Evolutionary conservation across 1,140 invertebrate species (phyloP).

Genomic region (Spodoptera litura): DNA sequence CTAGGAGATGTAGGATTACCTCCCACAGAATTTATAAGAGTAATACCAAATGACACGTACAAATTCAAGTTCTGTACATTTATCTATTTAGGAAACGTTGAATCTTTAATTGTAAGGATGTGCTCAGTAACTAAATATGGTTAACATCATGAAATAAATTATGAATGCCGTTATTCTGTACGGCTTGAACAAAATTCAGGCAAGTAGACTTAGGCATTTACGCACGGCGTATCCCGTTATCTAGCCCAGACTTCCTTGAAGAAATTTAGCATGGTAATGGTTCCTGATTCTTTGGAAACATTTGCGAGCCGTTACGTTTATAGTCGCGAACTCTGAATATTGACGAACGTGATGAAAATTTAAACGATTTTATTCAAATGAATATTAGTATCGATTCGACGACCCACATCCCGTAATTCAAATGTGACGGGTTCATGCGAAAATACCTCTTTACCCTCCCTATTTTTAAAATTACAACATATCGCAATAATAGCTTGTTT

Average conservation of each 20-base stretch:
- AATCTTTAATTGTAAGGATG: not conserved
- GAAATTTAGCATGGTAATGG: slow-evolving; percentile 64
- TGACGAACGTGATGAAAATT: slow-evolving; percentile 71
- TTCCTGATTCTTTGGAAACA: slow-evolving; percentile 64
- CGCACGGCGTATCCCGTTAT: slow-evolving; percentile 57
- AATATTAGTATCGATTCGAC: slow-evolving; percentile 55
- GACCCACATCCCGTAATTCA: slow-evolving; percentile 35
- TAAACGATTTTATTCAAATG: slow-evolving; percentile 66
- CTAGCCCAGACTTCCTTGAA: slow-evolving; percentile 57
- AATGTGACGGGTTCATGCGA: not conserved
- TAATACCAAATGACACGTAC: not conserved
- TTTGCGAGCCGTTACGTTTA: slow-evolving; percentile 68
- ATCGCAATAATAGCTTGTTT: not conserved
- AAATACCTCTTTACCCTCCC: no score
- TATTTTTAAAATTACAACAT: slow-evolving; percentile 1
- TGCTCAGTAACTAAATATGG: not conserved
- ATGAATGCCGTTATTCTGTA: not conserved
- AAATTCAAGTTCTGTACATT: not conserved
- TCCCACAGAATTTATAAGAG: slow-evolving; percentile 5
- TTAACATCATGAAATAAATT: not conserved
- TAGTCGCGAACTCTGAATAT: slow-evolving; percentile 69
- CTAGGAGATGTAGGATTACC: not conserved
- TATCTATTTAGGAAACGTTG: not conserved
- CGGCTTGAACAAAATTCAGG: slow-evolving; percentile 3
- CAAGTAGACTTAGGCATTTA: slow-evolving; percentile 44